Evolutionary conservation across 1,140 invertebrate species (phyloP).

Genomic region (Samia ricini): DNA sequence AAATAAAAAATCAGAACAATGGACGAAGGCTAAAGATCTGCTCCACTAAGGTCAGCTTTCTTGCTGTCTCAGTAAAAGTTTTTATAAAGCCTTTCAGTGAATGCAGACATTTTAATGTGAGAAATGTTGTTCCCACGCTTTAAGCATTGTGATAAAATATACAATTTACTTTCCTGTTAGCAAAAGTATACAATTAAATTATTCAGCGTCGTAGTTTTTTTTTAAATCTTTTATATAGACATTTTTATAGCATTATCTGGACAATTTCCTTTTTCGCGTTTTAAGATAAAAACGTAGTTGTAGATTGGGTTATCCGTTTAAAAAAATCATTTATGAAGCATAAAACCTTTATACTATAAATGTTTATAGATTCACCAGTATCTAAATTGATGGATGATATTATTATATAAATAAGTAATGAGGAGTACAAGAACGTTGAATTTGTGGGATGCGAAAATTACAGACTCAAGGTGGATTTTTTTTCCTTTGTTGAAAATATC

Average conservation of each 20-base stretch:
- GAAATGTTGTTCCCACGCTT: constrained; percentile 1
- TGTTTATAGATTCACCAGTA: no score
- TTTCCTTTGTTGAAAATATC: no score
- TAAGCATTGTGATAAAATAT: constrained; percentile 5
- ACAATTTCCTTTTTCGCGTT: neutral
- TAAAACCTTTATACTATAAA: no score
- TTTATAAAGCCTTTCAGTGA: constrained; percentile 15
- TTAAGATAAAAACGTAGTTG: neutral
- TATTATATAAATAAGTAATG: no score
- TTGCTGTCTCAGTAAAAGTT: constrained; percentile 13
- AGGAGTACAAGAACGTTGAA: no score
- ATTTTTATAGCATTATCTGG: neutral
- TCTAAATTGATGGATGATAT: no score
- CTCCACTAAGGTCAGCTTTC: constrained; percentile 26
- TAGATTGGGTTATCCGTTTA: neutral
- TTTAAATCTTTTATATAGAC: neutral
- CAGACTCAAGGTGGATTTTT: no score
- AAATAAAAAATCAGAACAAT: constrained; percentile 63
- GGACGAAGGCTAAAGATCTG: constrained; percentile 33
- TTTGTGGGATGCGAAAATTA: no score
- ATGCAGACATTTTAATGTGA: constrained; percentile 13
- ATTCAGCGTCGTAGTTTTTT: neutral
- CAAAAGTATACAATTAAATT: neutral
- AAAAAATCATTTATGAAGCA: no score
- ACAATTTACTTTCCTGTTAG: neutral